Evolutionary conservation across 2,797 vertebrate species (phyloP).

Genomic region (Catamblyrhynchus diadema): DNA sequence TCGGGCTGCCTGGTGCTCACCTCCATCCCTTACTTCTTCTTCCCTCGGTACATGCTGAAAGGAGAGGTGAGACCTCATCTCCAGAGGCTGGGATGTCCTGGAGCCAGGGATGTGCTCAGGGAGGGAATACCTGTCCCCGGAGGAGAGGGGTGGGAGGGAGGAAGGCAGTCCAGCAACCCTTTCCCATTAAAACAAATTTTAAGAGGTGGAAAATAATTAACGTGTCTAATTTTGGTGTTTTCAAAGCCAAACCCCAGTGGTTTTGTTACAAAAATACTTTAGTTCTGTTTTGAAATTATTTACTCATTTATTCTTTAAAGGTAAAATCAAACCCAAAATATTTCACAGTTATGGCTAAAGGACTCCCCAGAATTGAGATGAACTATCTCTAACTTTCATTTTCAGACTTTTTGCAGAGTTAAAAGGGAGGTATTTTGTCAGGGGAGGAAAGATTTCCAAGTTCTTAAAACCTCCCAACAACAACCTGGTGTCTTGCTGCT

Average conservation of each 20-base stretch:
- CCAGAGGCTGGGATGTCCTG: background rate
- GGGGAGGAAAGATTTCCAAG: background rate
- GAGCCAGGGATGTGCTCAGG: background rate
- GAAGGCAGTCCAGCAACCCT: background rate
- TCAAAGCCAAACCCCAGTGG: background rate
- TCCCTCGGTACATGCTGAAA: constrained; percentile 82
- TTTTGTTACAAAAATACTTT: background rate
- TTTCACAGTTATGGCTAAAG: background rate
- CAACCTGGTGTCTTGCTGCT: background rate
- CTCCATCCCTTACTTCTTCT: constrained; percentile 95
- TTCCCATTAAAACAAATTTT: background rate
- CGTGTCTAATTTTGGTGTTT: background rate
- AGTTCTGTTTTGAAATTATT: background rate
- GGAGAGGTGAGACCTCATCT: constrained; percentile 67
- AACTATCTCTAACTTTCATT: background rate
- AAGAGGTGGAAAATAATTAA: background rate
- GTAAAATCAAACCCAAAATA: background rate
- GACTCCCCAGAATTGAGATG: background rate
- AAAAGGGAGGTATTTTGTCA: background rate
- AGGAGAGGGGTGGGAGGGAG: background rate
- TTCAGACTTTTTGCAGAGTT: background rate
- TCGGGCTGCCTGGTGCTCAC: constrained; percentile 82
- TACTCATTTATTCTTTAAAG: background rate
- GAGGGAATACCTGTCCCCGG: background rate
- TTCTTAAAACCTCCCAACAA: background rate